phyloP scores from a whole-genome alignment of 2,113 vertebrate genomes.

The Dasyurus viverrinus region DNA sequence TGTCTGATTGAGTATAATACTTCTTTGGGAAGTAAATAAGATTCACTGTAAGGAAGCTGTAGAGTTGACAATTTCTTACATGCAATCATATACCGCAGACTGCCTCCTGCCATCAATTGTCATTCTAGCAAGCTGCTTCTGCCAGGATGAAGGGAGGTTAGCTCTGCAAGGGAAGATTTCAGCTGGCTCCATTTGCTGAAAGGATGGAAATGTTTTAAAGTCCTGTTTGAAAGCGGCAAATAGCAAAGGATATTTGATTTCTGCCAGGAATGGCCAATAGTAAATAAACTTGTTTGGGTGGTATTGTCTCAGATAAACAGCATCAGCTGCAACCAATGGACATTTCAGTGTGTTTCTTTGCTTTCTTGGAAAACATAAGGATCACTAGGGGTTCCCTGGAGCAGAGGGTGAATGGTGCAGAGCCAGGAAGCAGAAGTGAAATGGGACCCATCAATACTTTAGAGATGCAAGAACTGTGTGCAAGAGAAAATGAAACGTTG shows the following conservation, averaged over 20 bases:
- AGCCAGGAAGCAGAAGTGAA: neutral
- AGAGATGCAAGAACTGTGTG: neutral
- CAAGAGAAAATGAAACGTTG: neutral
- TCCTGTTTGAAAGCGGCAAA: neutral
- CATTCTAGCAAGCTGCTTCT: constrained; percentile 8
- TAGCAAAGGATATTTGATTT: neutral
- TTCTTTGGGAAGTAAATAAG: constrained; percentile 70
- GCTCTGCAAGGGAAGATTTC: neutral
- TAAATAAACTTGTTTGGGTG: neutral
- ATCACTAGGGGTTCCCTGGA: neutral
- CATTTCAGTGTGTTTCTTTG: neutral
- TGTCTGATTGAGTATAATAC: constrained; percentile 61
- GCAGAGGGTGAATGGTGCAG: neutral
- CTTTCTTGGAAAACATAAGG: accelerated
- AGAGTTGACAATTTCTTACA: constrained; percentile 70
- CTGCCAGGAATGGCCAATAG: neutral
- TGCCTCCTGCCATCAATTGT: constrained; percentile 59
- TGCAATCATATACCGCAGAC: constrained; percentile 60
- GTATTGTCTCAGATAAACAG: neutral
- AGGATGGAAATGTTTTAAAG: accelerated
- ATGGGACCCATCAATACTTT: neutral
- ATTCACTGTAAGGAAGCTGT: constrained; percentile 67
- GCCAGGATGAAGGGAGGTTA: neutral
- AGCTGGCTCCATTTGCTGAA: neutral
- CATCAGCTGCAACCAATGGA: neutral